Evolutionary conservation across 2,888 invertebrate genomes (phyloP).

Genomic region (Hemaris fuciformis): DNA sequence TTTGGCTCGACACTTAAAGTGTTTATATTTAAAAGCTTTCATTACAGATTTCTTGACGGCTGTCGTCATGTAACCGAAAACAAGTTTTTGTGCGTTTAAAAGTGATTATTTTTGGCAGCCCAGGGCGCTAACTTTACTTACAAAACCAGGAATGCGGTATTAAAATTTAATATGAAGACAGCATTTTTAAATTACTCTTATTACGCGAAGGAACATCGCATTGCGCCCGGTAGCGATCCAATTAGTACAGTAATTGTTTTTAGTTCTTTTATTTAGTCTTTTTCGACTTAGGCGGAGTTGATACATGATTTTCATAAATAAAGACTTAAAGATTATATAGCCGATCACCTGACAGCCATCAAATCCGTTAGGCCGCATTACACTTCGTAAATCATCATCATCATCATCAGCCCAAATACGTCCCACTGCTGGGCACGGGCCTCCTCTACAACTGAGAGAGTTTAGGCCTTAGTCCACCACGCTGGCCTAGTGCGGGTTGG

Average conservation of each 20-base stretch:
- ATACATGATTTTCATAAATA: too few species aligned
- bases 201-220: background rate
- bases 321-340: too few species aligned
- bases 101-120: slow-evolving; percentile 1
- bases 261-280: background rate
- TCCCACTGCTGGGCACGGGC: too few species aligned
- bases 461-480: too few species aligned
- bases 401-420: too few species aligned
- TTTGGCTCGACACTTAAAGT: background rate
- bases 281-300: too few species aligned
- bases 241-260: background rate
- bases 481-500: too few species aligned
- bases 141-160: background rate
- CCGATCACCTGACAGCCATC: too few species aligned
- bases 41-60: slow-evolving; percentile 4
- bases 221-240: background rate
- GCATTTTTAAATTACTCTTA: background rate
- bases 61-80: background rate
- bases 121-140: background rate
- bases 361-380: too few species aligned
- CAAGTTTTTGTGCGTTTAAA: background rate
- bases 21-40: slow-evolving; percentile 6
- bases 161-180: background rate
- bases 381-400: too few species aligned
- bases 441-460: too few species aligned